phyloP scores from a whole-genome alignment of 2,113 vertebrate genomes.

The Bucco capensis region DNA sequence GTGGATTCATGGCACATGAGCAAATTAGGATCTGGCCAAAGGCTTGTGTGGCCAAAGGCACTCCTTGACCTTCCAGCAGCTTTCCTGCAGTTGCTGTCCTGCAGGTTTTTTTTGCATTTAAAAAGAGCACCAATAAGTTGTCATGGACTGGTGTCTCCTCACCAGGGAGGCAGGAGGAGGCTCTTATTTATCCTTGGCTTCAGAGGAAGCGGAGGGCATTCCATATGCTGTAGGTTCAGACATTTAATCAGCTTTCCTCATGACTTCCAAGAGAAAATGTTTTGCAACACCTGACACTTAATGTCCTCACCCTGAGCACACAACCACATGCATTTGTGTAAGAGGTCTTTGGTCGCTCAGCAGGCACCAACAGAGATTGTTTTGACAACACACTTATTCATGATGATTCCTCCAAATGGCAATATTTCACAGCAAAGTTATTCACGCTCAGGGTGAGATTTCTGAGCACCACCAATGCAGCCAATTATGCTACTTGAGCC shows the following conservation, averaged over 20 bases:
- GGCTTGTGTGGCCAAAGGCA: background rate
- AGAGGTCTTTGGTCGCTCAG: background rate
- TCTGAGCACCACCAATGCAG: rapidly evolving
- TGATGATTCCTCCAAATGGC: background rate
- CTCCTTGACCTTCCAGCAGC: background rate
- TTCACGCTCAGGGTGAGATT: background rate
- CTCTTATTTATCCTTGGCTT: background rate
- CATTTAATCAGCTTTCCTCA: background rate
- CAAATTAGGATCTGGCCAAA: background rate
- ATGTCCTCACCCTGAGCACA: rapidly evolving
- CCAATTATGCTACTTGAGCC: background rate
- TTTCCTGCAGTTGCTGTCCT: background rate
- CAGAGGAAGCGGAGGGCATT: background rate
- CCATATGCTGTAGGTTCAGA: background rate
- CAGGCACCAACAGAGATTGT: background rate
- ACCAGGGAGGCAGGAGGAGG: rapidly evolving
- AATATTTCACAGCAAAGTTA: background rate
- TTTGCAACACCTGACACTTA: background rate
- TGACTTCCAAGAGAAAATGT: background rate
- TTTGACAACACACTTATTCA: background rate
- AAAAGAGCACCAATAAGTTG: background rate
- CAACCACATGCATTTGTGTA: background rate
- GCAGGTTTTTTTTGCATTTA: background rate
- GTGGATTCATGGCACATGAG: background rate
- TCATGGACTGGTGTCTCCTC: rapidly evolving